These are phyloP conservation scores for Trichoplusia ni DNA, from an alignment of 1,140 invertebrate species.

Conservation along the genomic window DNA sequence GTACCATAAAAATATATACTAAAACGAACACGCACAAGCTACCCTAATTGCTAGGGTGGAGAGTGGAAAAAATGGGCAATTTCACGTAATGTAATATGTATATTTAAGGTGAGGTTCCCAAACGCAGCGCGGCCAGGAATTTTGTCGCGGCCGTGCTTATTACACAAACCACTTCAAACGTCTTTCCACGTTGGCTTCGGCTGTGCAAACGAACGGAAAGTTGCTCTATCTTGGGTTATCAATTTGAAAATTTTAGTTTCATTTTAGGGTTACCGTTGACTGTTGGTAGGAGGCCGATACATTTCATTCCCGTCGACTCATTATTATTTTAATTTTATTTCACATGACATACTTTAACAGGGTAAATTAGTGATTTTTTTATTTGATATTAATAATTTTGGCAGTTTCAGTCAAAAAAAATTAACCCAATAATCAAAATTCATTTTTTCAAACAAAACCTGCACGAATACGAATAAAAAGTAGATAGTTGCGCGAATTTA, in stretches of 20 bases:
- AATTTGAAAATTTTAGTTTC: too few relatives aligned
- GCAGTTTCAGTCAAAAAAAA: too few relatives aligned
- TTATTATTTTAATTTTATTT: too few relatives aligned
- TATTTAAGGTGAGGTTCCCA: conserved; percentile 77
- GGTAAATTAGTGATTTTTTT: too few relatives aligned
- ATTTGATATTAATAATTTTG: too few relatives aligned
- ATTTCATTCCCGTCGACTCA: too few relatives aligned
- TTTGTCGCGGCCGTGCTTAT: conserved; percentile 75
- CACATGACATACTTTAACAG: too few relatives aligned
- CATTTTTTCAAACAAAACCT: background rate
- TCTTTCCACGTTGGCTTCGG: conserved; percentile 57
- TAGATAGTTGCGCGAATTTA: too few relatives aligned
- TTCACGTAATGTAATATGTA: conserved; percentile 82
- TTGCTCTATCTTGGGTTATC: conserved; percentile 60
- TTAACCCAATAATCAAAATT: background rate
- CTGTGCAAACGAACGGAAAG: conserved; percentile 35
- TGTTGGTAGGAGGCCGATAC: too few relatives aligned
- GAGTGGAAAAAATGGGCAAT: conserved; percentile 82
- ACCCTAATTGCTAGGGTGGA: conserved; percentile 81
- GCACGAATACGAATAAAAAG: too few relatives aligned
- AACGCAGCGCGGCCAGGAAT: conserved; percentile 57
- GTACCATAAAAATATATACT: conserved; percentile 74
- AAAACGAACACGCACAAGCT: conserved; percentile 76
- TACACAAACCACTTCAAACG: conserved; percentile 76
- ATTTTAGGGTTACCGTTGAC: too few relatives aligned